These are phyloP conservation scores for Thamnophis sirtalis DNA, from an alignment of 2,113 vertebrate species.

Conservation along the genomic window DNA sequence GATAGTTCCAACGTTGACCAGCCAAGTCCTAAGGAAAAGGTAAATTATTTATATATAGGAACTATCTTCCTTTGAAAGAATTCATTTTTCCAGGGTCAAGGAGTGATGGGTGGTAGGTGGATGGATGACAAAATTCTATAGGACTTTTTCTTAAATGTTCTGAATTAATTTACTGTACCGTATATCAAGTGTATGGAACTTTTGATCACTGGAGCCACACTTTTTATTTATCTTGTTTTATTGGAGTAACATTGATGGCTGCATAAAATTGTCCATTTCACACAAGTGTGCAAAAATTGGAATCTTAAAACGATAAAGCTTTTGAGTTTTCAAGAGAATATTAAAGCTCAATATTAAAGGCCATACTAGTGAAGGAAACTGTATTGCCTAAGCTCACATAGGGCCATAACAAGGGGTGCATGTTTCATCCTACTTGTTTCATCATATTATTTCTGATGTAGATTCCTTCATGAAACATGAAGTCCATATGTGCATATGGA, in stretches of 20 bases:
- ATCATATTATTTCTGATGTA: background rate
- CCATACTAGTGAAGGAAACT: background rate
- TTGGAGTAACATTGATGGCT: background rate
- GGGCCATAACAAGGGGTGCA: background rate
- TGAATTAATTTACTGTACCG: background rate
- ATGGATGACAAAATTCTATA: background rate
- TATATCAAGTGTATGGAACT: background rate
- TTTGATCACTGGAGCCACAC: background rate
- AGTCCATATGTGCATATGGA: background rate
- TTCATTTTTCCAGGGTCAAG: background rate
- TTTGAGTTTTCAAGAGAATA: background rate
- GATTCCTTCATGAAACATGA: background rate
- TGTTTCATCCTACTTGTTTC: background rate
- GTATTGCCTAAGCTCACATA: background rate
- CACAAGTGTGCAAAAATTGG: background rate
- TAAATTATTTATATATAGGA: constrained; percentile 38
- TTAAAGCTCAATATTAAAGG: background rate
- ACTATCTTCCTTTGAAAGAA: background rate
- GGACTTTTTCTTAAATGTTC: background rate
- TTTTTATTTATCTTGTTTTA: background rate
- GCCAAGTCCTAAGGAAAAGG: constrained; percentile 78
- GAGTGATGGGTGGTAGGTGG: background rate
- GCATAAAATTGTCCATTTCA: background rate
- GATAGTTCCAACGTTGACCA: constrained; percentile 82
- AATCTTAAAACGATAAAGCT: background rate